Percentiles rank a stretch among this genome's conserved stretches.
These are phyloP conservation scores for Tauraco erythrolophus DNA, from an alignment of 2,113 vertebrate genomes.

Conservation along the genomic window DNA sequence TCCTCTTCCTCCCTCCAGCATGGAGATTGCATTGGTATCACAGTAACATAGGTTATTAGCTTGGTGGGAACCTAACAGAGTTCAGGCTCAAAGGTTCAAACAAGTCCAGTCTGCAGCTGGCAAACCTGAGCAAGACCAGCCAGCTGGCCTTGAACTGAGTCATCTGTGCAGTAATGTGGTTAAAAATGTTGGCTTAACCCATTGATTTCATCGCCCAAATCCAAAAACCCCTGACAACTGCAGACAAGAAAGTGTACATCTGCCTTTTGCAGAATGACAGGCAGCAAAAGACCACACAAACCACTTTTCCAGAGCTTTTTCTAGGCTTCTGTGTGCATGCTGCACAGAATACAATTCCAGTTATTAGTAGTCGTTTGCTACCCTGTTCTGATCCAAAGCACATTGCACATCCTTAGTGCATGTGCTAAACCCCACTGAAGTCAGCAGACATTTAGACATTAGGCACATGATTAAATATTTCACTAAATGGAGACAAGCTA, in stretches of 20 bases:
- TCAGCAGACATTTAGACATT: neutral
- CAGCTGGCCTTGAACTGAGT: slow-evolving; percentile 31
- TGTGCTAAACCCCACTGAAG: neutral
- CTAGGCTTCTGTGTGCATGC: neutral
- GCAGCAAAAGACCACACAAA: neutral
- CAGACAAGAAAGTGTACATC: neutral
- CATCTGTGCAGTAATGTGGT: neutral
- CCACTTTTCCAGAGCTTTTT: slow-evolving; percentile 8
- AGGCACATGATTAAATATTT: neutral
- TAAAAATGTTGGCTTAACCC: slow-evolving; percentile 22
- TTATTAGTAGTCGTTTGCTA: neutral
- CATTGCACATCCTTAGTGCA: neutral
- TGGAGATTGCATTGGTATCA: neutral
- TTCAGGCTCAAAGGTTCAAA: neutral
- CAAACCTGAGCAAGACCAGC: slow-evolving; percentile 27
- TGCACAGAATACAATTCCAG: neutral
- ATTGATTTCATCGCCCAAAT: neutral
- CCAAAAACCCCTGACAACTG: neutral
- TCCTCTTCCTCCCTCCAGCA: neutral
- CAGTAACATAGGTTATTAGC: neutral
- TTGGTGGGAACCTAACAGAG: neutral
- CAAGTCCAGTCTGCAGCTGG: slow-evolving; percentile 48
- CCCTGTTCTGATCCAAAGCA: neutral
- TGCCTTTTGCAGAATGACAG: neutral
- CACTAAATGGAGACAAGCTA: fast-evolving